Base-by-base conservation (phyloP, 2,888 invertebrate species). In the Brenthis ino region DNA sequence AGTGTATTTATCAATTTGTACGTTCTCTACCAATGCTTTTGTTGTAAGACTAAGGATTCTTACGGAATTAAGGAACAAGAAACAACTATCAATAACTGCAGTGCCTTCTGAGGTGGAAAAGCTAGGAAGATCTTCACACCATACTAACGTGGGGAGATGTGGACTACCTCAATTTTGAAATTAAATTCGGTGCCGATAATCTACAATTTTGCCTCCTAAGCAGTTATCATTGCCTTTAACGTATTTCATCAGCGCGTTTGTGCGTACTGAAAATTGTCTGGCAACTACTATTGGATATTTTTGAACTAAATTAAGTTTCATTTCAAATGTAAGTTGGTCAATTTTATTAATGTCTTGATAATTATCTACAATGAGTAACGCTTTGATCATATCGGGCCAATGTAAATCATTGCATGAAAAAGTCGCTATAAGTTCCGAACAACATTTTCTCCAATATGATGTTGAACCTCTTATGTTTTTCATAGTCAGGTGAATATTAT, bases 121-220 rank as follows among this genome's bases (percentile, higher is more conserved):
- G 14, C 74, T 61, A 0, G 77, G 77, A 50, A 75, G 5, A 70
- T 64, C 51, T 1, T 28, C 12, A 70, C 77, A 77, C 82, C 81
- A 83, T 0, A 80, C 48, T 1, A 81, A 64, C 78, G 80, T 80
- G 65, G 82, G 81, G n/a, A 82, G 56, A 72, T 81, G 80, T 12
- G 81, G 81, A 57, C 80, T 82, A 11, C 80, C 82, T 0, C 80
- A 68, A 50, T 82, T 82, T 68, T 83, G 79, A 51, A 83, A 84
- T n/a, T 83, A 82, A 1, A 83, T 72, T 57, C 79, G 61, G 47
- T 77, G 79, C 81, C 79, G 77, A 73, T 64, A 76, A 61, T 82
- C 78, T 37, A 57, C 68, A 63, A 74, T 1, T 6, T 13, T 2
- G 3, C 43, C 53, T 33, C 57, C 57, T 20, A 68, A 58, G 16